phyloP scores from a whole-genome alignment of 2,888 invertebrate species.

The Drosophila formosana region DNA sequence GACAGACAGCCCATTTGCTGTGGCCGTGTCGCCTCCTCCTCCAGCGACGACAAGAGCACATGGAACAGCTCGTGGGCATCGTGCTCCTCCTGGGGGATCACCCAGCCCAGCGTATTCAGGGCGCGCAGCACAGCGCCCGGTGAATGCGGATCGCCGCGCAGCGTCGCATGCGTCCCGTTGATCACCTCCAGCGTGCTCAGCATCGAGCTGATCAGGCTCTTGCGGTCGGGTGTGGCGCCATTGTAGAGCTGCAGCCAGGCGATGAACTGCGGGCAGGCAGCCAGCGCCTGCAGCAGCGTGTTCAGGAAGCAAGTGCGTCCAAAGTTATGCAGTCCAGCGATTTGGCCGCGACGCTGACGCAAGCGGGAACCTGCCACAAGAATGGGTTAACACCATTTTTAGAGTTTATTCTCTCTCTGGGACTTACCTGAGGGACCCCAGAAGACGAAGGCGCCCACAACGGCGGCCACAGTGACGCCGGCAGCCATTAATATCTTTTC shows the following conservation, averaged over 20 bases:
- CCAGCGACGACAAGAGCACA: slow-evolving; percentile 94
- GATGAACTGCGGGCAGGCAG: slow-evolving; percentile 93
- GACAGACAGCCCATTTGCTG: slow-evolving; percentile 89
- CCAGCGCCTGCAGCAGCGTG: slow-evolving; percentile 94
- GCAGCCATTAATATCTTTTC: slow-evolving; percentile 92
- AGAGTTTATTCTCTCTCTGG: no score
- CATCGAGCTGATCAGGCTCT: slow-evolving; percentile 90
- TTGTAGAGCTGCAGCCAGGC: slow-evolving; percentile 90
- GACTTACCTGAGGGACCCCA: slow-evolving; percentile 88
- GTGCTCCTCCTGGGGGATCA: slow-evolving; percentile 96
- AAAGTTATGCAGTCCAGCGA: slow-evolving; percentile 94
- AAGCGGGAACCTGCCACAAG: slow-evolving; percentile 84
- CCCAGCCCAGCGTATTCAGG: slow-evolving; percentile 91
- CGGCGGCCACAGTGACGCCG: slow-evolving; percentile 91
- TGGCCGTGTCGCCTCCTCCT: slow-evolving; percentile 90
- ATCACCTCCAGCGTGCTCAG: slow-evolving; percentile 89
- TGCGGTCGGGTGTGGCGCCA: slow-evolving; percentile 88
- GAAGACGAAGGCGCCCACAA: slow-evolving; percentile 93
- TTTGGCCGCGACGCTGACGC: slow-evolving; percentile 89
- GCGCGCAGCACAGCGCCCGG: slow-evolving; percentile 91
- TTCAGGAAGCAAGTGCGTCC: slow-evolving; percentile 97
- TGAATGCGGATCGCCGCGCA: slow-evolving; percentile 87
- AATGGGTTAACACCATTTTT: no score
- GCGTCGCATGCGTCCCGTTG: slow-evolving; percentile 88
- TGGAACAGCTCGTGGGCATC: slow-evolving; percentile 97